Percentiles rank a stretch among this genome's conserved stretches.
These are phyloP conservation scores for Pocillopora damicornis DNA, from an alignment of 64 coral and sea anemone species.

Conservation along the genomic window DNA sequence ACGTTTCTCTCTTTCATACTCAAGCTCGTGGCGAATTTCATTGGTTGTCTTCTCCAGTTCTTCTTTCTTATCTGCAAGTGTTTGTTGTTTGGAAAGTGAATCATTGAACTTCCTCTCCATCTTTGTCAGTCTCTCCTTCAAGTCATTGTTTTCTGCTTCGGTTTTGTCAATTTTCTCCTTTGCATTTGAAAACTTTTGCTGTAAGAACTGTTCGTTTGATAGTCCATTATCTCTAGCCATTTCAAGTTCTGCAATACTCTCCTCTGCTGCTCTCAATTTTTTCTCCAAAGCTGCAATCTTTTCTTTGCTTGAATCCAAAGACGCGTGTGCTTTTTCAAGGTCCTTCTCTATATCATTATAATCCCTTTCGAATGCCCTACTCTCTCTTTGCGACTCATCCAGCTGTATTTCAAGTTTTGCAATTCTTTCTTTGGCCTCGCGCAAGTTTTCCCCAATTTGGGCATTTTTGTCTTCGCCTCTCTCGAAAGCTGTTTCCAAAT, in stretches of 20 bases:
- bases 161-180: constrained; percentile 54
- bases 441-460: constrained; percentile 44
- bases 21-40: constrained; percentile 62
- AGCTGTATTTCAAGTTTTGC: constrained; percentile 33
- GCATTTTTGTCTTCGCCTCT: constrained; percentile 62
- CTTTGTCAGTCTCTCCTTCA: constrained; percentile 47
- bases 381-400: constrained; percentile 26
- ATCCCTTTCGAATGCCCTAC: constrained; percentile 27
- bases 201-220: constrained; percentile 68
- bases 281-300: constrained; percentile 51
- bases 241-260: constrained; percentile 53
- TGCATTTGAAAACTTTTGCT: constrained; percentile 58
- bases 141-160: constrained; percentile 41
- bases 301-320: constrained; percentile 39
- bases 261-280: constrained; percentile 48
- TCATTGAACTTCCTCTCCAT: constrained; percentile 64
- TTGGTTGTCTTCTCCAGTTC: constrained; percentile 63
- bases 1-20: constrained; percentile 60
- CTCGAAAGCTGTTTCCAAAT: constrained; percentile 73
- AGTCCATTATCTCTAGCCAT: constrained; percentile 50
- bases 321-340: constrained; percentile 26
- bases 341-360: constrained; percentile 39
- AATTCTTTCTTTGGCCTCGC: constrained; percentile 49
- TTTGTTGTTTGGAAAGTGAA: constrained; percentile 39
- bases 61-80: constrained; percentile 49